These are phyloP conservation scores for Alloplasta piceator DNA, from an alignment of 2,888 invertebrate species.

Conservation along the genomic window DNA sequence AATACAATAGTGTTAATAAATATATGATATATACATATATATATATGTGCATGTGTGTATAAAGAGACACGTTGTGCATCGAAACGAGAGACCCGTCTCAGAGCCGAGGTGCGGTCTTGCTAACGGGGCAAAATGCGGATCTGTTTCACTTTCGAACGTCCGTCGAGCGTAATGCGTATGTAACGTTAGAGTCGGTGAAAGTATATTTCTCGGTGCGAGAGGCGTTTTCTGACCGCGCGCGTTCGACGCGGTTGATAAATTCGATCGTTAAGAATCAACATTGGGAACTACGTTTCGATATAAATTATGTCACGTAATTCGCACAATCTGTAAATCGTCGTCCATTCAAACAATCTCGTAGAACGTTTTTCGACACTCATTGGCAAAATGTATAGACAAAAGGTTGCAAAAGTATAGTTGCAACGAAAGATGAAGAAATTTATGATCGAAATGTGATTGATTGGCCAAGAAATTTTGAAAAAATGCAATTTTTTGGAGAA, in stretches of 20 bases:
- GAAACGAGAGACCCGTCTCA: slow-evolving; percentile 22
- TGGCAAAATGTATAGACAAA: too few relatives aligned
- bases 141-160: slow-evolving; percentile 79
- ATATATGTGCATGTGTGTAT: slow-evolving; percentile 6
- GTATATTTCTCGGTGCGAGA: slow-evolving; percentile 53
- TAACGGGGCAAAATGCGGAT: slow-evolving; percentile 64
- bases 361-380: not conserved
- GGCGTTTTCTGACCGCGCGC: slow-evolving; percentile 34
- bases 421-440: not conserved
- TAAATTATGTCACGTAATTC: slow-evolving; percentile 42
- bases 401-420: too few relatives aligned
- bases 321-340: not conserved
- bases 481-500: too few relatives aligned
- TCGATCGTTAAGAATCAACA: slow-evolving; percentile 77
- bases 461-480: too few relatives aligned
- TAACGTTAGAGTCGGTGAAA: slow-evolving; percentile 79
- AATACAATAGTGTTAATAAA: not conserved
- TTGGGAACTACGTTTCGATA: slow-evolving; percentile 66
- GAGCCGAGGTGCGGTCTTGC: slow-evolving; percentile 54
- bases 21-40: not conserved
- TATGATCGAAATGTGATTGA: too few relatives aligned
- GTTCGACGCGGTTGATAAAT: slow-evolving; percentile 60
- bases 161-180: slow-evolving; percentile 70
- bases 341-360: not conserved
- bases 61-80: slow-evolving; percentile 34